Evolutionary conservation across 2,797 vertebrate species (phyloP).

Genomic region (Gastrophryne carolinensis): DNA sequence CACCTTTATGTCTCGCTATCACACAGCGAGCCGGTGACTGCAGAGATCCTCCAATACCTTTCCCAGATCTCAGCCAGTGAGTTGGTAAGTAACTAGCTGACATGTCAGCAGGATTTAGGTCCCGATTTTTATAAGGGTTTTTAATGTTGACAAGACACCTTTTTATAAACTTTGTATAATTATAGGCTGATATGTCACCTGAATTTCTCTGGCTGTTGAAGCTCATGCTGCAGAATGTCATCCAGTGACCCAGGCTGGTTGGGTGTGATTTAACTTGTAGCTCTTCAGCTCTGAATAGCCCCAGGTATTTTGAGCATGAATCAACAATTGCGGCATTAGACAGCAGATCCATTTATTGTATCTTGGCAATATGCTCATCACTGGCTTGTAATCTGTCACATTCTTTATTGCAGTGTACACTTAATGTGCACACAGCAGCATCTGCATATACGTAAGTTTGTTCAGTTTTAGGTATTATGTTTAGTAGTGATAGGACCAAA

Average conservation of each 20-base stretch:
- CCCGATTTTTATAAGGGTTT: neutral
- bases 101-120: neutral
- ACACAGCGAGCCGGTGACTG: neutral
- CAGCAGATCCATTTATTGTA: too few species aligned
- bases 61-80: neutral
- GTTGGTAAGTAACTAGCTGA: neutral
- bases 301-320: neutral
- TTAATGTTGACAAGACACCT: neutral
- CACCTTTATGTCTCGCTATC: conserved; percentile 19
- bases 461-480: too few species aligned
- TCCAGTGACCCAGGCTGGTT: neutral
- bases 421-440: too few species aligned
- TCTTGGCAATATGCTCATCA: too few species aligned
- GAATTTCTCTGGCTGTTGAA: too few species aligned
- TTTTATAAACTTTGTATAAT: neutral
- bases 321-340: neutral
- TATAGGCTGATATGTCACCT: too few species aligned
- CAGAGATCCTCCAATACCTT: neutral
- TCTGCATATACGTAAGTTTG: too few species aligned
- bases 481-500: too few species aligned
- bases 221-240: too few species aligned
- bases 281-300: neutral
- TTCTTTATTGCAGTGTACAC: too few species aligned
- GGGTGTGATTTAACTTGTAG: neutral
- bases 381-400: too few species aligned